These are phyloP conservation scores for Zeuzera pyrina DNA, from an alignment of 2,888 invertebrate species.

Conservation along the genomic window DNA sequence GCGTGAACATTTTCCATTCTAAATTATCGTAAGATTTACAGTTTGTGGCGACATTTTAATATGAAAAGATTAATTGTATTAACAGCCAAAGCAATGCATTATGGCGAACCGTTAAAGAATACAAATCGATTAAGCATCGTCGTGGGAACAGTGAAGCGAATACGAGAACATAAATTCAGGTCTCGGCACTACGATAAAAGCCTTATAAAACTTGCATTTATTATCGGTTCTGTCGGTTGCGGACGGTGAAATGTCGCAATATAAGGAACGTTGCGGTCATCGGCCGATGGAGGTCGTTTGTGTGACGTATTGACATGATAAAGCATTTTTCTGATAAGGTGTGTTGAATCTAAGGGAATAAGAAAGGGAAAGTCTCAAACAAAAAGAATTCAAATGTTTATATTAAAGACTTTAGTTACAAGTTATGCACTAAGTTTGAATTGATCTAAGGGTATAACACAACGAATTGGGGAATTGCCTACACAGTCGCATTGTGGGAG, in stretches of 20 bases:
- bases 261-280: constrained; percentile 28
- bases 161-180: constrained; percentile 40
- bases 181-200: constrained; percentile 37
- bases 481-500: too few relatives aligned
- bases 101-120: constrained; percentile 35
- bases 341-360: too few relatives aligned
- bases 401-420: too few relatives aligned
- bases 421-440: too few relatives aligned
- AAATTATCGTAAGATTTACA: not conserved
- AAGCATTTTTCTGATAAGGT: constrained; percentile 18
- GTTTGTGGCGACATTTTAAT: not conserved
- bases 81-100: constrained; percentile 37
- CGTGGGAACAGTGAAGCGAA: constrained; percentile 46
- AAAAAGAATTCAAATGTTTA: too few relatives aligned
- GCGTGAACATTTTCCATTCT: constrained; percentile 8
- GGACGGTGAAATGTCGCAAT: constrained; percentile 28
- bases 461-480: too few relatives aligned
- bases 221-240: constrained; percentile 37
- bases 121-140: constrained; percentile 32
- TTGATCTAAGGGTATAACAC: too few relatives aligned
- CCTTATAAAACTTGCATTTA: constrained; percentile 53
- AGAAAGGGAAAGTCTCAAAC: too few relatives aligned
- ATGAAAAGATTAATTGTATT: constrained; percentile 29
- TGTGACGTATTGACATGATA: constrained; percentile 38
- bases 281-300: constrained; percentile 36